Evolutionary conservation across 2,113 vertebrate genomes (phyloP), one percentile per base, ranked within the genome.

Genomic region (Myiozetetes cayanensis): DNA sequence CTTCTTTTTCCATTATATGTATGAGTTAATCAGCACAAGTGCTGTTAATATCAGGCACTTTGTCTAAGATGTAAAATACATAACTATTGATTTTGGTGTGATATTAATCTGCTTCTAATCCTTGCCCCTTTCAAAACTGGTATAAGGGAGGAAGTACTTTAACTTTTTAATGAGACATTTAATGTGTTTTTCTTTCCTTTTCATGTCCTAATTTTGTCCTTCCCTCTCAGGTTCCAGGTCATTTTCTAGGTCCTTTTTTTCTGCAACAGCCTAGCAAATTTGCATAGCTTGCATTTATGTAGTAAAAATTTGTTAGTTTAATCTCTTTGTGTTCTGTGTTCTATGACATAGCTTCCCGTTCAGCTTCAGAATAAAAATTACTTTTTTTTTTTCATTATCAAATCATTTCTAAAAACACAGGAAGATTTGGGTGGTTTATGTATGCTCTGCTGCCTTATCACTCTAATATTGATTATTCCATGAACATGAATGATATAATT

Each of bases 21-120:
- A 71, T 20, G 18, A 86, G 59, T 88, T 90, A 92, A 96, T 93
- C 88, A 94, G 50, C 37, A 52, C 47, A 84, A 95, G 89, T 78
- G 50, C 65, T 86, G 55, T 74, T 50, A 63, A 74, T 72, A 81
- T 74, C 72, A 72, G 91, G 25, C 68, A 62, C 41, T 95, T 75
- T 84, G 33, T 93, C 73, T 81, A 30, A 30, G 13, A 61, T 80
- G 65, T n/a, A 62, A 56, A 44, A 71, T 65, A 25, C 4, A 6
- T 74, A 82, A 84, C 88, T 58, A 35, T 46, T 77, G 35, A 52
- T 22, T 89, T 72, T 9, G 63, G 73, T 78, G 30, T 37, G n/a
- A 50, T 47, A 20, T 27, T 85, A 9, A 91, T 80, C 17, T 76
- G 62, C 22, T 81, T 78, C 14, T 79, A 37, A 65, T 59, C 19